Percentiles rank a stretch among this genome's conserved stretches.
Evolutionary conservation across 1,140 invertebrate species (phyloP).

Genomic region (Nephotettix cincticeps): DNA sequence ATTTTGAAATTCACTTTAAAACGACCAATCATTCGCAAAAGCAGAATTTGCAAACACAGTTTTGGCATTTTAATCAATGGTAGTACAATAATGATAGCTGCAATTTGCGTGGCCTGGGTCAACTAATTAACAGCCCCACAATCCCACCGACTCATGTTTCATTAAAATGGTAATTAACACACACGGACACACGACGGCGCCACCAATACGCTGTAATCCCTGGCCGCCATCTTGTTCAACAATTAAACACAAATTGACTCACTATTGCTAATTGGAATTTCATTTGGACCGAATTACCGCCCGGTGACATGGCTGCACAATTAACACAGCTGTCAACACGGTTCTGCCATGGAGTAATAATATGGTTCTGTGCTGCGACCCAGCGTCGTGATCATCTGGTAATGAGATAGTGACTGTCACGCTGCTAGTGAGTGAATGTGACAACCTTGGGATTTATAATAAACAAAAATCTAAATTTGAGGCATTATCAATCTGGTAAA

Average conservation of each 20-base stretch:
- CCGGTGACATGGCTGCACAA: too few species aligned
- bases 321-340: too few species aligned
- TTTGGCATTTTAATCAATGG: slow-evolving; percentile 10
- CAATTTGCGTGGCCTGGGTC: background rate
- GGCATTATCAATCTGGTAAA: too few species aligned
- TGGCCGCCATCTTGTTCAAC: slow-evolving; percentile 14
- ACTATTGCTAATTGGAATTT: slow-evolving; percentile 22
- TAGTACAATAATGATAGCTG: background rate
- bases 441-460: too few species aligned
- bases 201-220: background rate
- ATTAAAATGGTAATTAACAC: slow-evolving; percentile 14
- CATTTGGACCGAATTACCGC: background rate
- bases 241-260: slow-evolving; percentile 20
- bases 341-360: too few species aligned
- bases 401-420: too few species aligned
- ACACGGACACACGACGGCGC: background rate
- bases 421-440: too few species aligned
- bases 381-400: too few species aligned
- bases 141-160: slow-evolving; percentile 17
- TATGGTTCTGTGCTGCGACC: too few species aligned
- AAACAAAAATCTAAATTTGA: too few species aligned
- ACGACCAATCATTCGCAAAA: too few species aligned
- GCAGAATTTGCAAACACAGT: background rate
- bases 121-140: slow-evolving; percentile 13
- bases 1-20: too few species aligned